phyloP scores from a whole-genome alignment of 2,888 invertebrate genomes.

The Catotricha subobsoleta region DNA sequence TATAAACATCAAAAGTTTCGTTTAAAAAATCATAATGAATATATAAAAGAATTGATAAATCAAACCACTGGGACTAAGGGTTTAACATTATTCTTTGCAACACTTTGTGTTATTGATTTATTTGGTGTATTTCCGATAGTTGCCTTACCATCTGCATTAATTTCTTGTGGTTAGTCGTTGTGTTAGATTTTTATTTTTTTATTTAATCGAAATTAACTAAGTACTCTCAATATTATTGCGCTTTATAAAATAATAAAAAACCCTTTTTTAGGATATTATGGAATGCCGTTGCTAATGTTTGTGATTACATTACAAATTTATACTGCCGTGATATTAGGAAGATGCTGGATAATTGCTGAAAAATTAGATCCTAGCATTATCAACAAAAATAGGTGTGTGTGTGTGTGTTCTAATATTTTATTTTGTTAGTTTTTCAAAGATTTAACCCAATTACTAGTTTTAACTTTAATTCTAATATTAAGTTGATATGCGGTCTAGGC shows the following conservation, averaged over 20 bases:
- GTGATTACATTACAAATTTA: conserved; percentile 59
- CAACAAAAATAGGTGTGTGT: conserved; percentile 34
- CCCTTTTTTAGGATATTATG: conserved; percentile 41
- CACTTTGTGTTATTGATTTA: conserved; percentile 59
- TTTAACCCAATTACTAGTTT: not conserved
- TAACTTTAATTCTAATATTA: no score
- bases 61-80: no score
- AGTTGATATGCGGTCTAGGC: no score
- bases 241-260: no score
- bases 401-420: not conserved
- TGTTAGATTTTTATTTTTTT: no score
- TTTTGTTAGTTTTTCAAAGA: conserved; percentile 1
- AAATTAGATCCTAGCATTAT: conserved; percentile 46
- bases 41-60: not conserved
- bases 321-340: conserved; percentile 60
- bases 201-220: no score
- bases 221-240: no score
- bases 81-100: conserved; percentile 48
- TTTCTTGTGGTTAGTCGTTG: conserved; percentile 47
- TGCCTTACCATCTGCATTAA: conserved; percentile 53
- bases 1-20: not conserved
- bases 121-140: conserved; percentile 72
- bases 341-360: conserved; percentile 66
- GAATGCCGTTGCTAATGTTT: conserved; percentile 45
- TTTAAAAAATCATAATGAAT: not conserved